Base-by-base conservation (phyloP, 2,888 invertebrate species). In the Caenorhabditis wallacei region DNA sequence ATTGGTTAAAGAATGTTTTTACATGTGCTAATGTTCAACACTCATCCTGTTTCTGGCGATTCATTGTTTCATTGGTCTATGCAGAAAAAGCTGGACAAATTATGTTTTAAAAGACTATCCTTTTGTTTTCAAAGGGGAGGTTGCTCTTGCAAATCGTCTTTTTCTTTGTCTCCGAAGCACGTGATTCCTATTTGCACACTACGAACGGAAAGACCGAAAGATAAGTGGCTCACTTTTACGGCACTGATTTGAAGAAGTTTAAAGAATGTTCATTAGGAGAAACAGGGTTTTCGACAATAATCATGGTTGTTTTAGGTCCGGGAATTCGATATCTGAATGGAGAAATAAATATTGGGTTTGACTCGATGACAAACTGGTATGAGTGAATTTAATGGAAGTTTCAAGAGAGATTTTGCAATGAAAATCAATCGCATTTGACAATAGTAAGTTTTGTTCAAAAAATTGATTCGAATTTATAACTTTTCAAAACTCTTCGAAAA, bases 161-260 rank as follows among this genome's bases (percentile, higher is more conserved):
- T 40, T 35, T 3, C 40, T 40, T 68, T 68, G 68, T 68, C 68
- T 57, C 20, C 26, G 53, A 11, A 40, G 37, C 69, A 69, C 69
- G 56, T 69, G 69, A 40, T 69, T 46, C 2, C 18, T 57, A 7
- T 69, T 43, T 69, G 22, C 53, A 40, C 35, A 66, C 16, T 13
- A 51, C 48, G 20, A 22, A 66, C 48, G 48, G 22, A 51, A 51
- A 51, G 53, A 69, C 69, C 69, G 53, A 57, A 69, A 69, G 69
- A 69, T 69, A 66, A 37, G 53, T 51, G 66, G 3, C 51, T 53
- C n/a, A 8, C 24, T 43, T 4, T 22, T 20, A 20, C 24, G 10
- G 26, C 61, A 61, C 2, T 61, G 43, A 43, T 61, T 43, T 61
- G 16, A 22, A 43, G 24, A n/a, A 43, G 43, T 61, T 61, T 24